These are phyloP conservation scores for Linurgus olivaceus DNA, from an alignment of 2,797 vertebrate genomes.

Conservation along the genomic window DNA sequence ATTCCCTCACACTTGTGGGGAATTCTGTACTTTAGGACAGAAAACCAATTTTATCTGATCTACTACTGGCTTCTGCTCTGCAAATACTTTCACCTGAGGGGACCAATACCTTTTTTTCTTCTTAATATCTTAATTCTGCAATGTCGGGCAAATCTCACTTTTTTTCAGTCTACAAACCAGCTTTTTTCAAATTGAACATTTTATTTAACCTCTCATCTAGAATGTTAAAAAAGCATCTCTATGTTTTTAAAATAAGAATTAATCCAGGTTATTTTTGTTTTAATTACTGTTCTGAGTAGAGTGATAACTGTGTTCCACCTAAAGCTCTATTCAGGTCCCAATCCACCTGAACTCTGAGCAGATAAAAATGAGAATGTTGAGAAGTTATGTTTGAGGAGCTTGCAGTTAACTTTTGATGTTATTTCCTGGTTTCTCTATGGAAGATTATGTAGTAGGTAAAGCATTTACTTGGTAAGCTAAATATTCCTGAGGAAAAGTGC, in stretches of 20 bases:
- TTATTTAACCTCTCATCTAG: background rate
- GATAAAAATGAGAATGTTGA: background rate
- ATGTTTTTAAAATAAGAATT: background rate
- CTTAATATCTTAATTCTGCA: background rate
- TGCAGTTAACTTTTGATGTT: background rate
- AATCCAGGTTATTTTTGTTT: background rate
- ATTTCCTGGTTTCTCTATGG: background rate
- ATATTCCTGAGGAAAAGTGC: background rate
- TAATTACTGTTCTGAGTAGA: background rate
- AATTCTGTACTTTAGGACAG: background rate
- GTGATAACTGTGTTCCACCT: background rate
- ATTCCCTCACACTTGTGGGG: background rate
- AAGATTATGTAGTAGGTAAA: background rate
- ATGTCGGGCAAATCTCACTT: background rate
- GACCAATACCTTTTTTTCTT: background rate
- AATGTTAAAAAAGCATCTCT: background rate
- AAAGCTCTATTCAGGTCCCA: background rate
- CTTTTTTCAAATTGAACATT: background rate
- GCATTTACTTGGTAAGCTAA: background rate
- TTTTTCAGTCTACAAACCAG: background rate
- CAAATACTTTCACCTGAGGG: background rate
- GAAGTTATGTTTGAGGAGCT: background rate
- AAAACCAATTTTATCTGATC: background rate
- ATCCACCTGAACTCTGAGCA: background rate
- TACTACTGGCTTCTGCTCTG: background rate